A percentile compares a stretch with the other conserved stretches of the same genome.
Conservation (phyloP, 1,140 invertebrate species). For the Eufriesea mexicana region DNA sequence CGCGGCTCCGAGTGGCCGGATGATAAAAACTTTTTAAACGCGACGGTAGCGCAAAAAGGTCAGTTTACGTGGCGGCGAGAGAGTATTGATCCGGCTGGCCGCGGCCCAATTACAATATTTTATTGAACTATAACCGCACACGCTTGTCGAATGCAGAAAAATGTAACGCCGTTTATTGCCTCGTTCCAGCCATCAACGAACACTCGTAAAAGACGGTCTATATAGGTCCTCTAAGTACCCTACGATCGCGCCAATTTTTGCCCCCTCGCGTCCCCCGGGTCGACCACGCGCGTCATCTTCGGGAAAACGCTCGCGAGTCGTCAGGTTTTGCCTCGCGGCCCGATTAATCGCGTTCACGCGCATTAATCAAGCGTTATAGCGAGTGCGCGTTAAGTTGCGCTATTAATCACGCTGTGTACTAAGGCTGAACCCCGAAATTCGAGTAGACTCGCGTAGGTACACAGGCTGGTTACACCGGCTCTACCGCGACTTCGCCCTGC, state of each 20-base stretch:
- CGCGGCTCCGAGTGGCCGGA: not conserved
- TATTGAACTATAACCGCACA: slow-evolving; percentile 58
- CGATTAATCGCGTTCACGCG: slow-evolving; percentile 15
- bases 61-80: slow-evolving; percentile 37
- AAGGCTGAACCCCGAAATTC: slow-evolving; percentile 10
- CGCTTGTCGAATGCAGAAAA: slow-evolving; percentile 44
- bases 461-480: slow-evolving; percentile 9
- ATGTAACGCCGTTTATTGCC: slow-evolving; percentile 17
- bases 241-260: too few species aligned
- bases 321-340: not conserved
- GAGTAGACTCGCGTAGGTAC: slow-evolving; percentile 13
- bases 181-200: not conserved
- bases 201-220: not conserved
- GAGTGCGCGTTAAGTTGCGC: slow-evolving; percentile 6
- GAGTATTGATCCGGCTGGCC: slow-evolving; percentile 58
- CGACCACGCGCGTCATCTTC: too few species aligned
- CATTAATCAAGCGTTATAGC: slow-evolving; percentile 12
- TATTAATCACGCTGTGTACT: slow-evolving; percentile 15
- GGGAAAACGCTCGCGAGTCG: too few species aligned
- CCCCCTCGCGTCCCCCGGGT: too few species aligned
- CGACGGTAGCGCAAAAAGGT: slow-evolving; percentile 35
- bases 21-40: slow-evolving; percentile 61
- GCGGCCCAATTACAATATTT: slow-evolving; percentile 68
- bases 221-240: too few species aligned
- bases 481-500: not conserved